Percentiles rank a stretch among this genome's conserved stretches.
phyloP scores from a whole-genome alignment of 2,888 invertebrate genomes.

The Gymnoscelis rufifasciata region DNA sequence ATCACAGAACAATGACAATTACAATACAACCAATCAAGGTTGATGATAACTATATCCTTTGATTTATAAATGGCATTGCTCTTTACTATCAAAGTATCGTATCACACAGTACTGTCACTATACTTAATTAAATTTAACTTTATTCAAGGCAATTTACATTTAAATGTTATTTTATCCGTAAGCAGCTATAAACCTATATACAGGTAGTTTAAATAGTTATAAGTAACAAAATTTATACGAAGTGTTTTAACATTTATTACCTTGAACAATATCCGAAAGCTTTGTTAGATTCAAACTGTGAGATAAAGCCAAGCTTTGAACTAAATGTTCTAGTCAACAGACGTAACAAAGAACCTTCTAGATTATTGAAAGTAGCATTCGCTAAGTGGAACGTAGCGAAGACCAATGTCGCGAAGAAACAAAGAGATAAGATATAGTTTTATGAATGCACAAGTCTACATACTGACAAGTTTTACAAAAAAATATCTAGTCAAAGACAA shows the following conservation, averaged over 20 bases:
- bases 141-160: not conserved
- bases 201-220: no score
- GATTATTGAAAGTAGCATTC: not conserved
- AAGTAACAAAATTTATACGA: not conserved
- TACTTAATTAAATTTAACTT: conserved; percentile 2
- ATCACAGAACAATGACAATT: conserved; percentile 25
- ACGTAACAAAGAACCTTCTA: not conserved
- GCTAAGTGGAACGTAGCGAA: not conserved
- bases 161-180: no score
- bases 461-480: no score
- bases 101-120: not conserved
- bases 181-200: no score
- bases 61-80: conserved; percentile 19
- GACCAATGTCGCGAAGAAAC: not conserved
- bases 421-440: conserved; percentile 1
- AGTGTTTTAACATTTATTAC: not conserved
- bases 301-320: not conserved
- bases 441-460: not conserved
- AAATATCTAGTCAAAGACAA: no score
- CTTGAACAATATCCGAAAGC: not conserved
- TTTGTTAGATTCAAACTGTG: not conserved
- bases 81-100: conserved; percentile 5
- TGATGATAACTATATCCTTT: conserved; percentile 22
- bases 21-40: conserved; percentile 27
- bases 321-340: not conserved